Percentiles rank a stretch among this genome's conserved stretches.
These are phyloP conservation scores for Eclectus roratus DNA, from an alignment of 2,113 vertebrate genomes.

Conservation along the genomic window DNA sequence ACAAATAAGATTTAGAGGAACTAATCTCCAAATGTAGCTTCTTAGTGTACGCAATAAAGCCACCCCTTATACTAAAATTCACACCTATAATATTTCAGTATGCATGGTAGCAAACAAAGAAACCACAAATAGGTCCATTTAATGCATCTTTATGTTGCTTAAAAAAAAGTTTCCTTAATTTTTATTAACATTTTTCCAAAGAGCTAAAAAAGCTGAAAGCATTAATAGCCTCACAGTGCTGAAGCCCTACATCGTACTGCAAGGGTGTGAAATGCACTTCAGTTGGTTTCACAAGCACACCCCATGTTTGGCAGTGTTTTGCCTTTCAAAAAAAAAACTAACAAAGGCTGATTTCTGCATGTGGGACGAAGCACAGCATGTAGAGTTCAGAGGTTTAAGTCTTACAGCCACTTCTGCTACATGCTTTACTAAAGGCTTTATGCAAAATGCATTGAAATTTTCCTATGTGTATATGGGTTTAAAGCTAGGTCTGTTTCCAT, in stretches of 20 bases:
- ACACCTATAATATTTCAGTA: background rate
- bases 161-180: background rate
- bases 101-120: background rate
- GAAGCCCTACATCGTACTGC: background rate
- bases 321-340: background rate
- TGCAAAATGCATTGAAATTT: background rate
- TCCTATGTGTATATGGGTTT: background rate
- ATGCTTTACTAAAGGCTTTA: background rate
- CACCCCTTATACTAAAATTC: background rate
- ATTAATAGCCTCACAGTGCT: background rate
- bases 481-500: background rate
- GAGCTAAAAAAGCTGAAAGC: background rate
- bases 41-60: background rate
- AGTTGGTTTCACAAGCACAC: background rate
- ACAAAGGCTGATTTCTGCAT: background rate
- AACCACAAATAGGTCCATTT: background rate
- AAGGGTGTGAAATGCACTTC: background rate
- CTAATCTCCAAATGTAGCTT: background rate
- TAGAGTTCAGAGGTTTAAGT: background rate
- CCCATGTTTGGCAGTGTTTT: background rate
- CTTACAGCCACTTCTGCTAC: background rate
- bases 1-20: conserved; percentile 20
- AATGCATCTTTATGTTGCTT: background rate
- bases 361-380: background rate
- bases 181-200: background rate